Evolutionary conservation across 2,113 vertebrate species (phyloP), one percentile per base, ranked within the genome.

Genomic region (Meriones unguiculatus): DNA sequence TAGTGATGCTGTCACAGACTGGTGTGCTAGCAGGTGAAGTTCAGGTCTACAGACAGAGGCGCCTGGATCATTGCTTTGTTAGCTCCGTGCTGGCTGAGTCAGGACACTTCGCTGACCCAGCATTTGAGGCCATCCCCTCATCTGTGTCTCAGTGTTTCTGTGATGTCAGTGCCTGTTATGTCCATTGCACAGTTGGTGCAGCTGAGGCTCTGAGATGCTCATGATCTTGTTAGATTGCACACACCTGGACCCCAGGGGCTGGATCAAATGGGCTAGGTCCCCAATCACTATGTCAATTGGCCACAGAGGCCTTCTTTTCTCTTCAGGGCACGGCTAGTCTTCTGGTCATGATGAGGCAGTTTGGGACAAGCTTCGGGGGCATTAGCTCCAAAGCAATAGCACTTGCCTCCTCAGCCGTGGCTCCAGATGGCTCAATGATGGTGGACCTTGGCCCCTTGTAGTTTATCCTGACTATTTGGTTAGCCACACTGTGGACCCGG

Each of bases 81-180:
- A 10, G 30, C 14, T 15, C 7, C 28, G 17, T n/a, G 50, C 78
- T n/a, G 62, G 30, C 67, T 11, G 52, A 69, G 41, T 18, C 67
- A 35, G 28, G 59, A 25, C 2, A 9, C 1, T 28, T 30, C 6
- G 0, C 65, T 52, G 85, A 59, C n/a, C 54, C 32, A 22, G 65
- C 50, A 2, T 38, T 7, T 88, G 87, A 18, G 22, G 24, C 0
- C 4, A 3, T 22, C 5, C 0, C 65, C 5, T 38, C 10, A 0
- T 17, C 22, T 12, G 20, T 46, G 18, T 20, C 41, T 24, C 64
- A 0, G 12, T 0, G 2, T 3, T 50, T 87, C 72, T 76, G 14
- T 22, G 76, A 38, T 35, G 50, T 10, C 24, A 35, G 64, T 20
- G 13, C 41, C 50, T 7, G 5, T 64, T 24, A 0, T 38, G 10